These are phyloP conservation scores for Odontesthes bonariensis DNA, from an alignment of 2,113 vertebrate species.

Conservation along the genomic window DNA sequence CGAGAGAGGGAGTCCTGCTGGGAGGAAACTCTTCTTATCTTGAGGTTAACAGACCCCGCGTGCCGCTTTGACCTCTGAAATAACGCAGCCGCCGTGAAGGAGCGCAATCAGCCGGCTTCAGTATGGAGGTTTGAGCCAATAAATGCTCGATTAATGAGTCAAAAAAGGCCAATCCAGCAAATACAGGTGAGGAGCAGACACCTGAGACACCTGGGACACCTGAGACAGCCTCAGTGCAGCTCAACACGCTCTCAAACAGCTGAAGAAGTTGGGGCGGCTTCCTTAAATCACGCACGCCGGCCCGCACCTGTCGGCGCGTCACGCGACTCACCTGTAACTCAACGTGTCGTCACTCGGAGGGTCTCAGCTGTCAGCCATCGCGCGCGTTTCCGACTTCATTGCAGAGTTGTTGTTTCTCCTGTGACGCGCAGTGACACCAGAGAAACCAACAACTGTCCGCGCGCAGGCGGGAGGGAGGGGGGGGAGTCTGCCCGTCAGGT, in stretches of 20 bases:
- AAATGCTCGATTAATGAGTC: not conserved
- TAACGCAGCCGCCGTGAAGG: not conserved
- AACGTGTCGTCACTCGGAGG: not conserved
- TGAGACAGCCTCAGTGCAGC: not conserved
- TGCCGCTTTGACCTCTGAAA: not conserved
- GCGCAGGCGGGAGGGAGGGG: not conserved
- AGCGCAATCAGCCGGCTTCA: not conserved
- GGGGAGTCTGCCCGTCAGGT: constrained; percentile 52
- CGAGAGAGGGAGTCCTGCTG: no score
- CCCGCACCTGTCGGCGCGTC: constrained; percentile 36
- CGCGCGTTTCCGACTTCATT: not conserved
- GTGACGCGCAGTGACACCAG: not conserved
- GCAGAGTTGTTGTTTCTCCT: not conserved
- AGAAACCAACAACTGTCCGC: no score
- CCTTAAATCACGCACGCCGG: not conserved
- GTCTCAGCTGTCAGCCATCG: constrained; percentile 45
- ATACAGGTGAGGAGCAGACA: no score
- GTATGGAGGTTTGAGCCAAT: not conserved
- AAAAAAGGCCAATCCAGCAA: no score
- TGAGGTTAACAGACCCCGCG: not conserved
- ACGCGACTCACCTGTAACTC: constrained; percentile 34
- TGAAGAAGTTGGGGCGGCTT: not conserved
- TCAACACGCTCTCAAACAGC: not conserved
- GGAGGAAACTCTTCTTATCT: constrained; percentile 1
- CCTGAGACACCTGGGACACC: no score